Percentiles rank a stretch among this genome's conserved stretches.
These are phyloP conservation scores for Carpatolechia fugitivella DNA, from an alignment of 2,888 invertebrate species.

Conservation along the genomic window DNA sequence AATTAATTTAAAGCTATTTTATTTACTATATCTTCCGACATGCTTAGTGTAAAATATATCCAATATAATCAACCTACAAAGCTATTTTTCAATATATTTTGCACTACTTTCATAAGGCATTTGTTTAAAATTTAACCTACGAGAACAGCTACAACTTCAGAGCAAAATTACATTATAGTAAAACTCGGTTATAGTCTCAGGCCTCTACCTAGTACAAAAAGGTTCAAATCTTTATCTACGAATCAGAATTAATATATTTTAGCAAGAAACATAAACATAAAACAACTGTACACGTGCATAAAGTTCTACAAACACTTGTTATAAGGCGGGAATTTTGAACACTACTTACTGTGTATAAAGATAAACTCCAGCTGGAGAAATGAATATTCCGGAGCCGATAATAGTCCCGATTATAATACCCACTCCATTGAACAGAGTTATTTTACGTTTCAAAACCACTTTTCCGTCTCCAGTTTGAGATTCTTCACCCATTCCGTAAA, in stretches of 20 bases:
- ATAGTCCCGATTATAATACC: constrained; percentile 93
- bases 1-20: background rate
- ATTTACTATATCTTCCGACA: too few relatives aligned
- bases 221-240: too few relatives aligned
- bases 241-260: too few relatives aligned
- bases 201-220: too few relatives aligned
- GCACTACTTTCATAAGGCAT: too few relatives aligned
- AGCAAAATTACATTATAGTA: too few relatives aligned
- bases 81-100: too few relatives aligned
- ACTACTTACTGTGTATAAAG: constrained; percentile 80
- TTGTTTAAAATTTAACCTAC: too few relatives aligned
- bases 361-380: constrained; percentile 91
- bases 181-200: too few relatives aligned
- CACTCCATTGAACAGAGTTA: constrained; percentile 91
- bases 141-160: too few relatives aligned
- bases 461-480: constrained; percentile 69
- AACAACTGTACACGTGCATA: background rate
- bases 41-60: too few relatives aligned
- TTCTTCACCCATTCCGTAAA: constrained; percentile 74
- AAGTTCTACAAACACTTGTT: background rate
- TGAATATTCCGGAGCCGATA: constrained; percentile 95
- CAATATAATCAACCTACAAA: too few relatives aligned
- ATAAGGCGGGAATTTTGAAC: constrained; percentile 45
- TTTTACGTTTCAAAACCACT: constrained; percentile 87
- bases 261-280: background rate